A percentile compares a stretch with the other conserved stretches of the same genome.
Conservation (phyloP, 2,888 invertebrate genomes). For the Diploptera punctata region DNA sequence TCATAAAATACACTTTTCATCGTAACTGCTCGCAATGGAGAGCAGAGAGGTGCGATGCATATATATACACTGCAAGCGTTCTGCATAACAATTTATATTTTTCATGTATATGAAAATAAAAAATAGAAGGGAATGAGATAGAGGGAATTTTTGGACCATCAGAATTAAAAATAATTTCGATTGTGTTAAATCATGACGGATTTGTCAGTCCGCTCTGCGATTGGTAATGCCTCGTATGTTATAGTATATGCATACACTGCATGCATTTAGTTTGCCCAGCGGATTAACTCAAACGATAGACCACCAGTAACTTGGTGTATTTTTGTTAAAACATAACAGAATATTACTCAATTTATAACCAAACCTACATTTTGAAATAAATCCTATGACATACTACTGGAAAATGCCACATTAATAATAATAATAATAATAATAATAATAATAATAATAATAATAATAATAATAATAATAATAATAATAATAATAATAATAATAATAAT, state of each 20-base stretch:
- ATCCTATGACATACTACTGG: too few relatives aligned
- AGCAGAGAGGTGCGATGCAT: not conserved
- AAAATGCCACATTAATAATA: too few relatives aligned
- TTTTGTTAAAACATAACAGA: not conserved
- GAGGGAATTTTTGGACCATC: not conserved
- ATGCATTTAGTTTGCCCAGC: too few relatives aligned
- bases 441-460: too few relatives aligned
- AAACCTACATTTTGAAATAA: too few relatives aligned
- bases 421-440: too few relatives aligned
- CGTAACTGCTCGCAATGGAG: not conserved
- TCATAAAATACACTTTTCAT: not conserved
- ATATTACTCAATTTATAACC: too few relatives aligned
- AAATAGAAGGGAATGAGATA: not conserved
- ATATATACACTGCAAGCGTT: not conserved
- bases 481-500: too few relatives aligned
- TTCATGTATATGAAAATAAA: slow-evolving; percentile 25
- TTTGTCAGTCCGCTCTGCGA: slow-evolving; percentile 13
- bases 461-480: too few relatives aligned
- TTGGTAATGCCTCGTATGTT: not conserved
- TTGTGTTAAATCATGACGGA: slow-evolving; percentile 18
- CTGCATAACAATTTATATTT: slow-evolving; percentile 25
- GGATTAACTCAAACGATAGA: not conserved
- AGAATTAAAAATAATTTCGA: slow-evolving; percentile 14
- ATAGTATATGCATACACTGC: not conserved
- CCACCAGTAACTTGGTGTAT: too few relatives aligned